These are phyloP conservation scores for Spondyliosoma cantharus DNA, from an alignment of 2,797 vertebrate species.

Conservation along the genomic window DNA sequence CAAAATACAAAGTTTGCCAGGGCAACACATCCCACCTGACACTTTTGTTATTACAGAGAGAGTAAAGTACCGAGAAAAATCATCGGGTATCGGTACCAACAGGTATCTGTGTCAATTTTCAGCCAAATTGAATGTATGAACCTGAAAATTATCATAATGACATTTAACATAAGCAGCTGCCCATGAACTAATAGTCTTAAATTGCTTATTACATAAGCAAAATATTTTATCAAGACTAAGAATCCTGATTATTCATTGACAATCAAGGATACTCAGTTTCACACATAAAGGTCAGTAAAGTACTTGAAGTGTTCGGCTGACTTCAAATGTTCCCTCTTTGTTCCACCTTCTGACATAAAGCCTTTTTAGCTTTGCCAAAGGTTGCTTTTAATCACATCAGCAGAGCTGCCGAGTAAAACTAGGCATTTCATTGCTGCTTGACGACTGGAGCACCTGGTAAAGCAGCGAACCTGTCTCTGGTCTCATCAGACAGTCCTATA, in stretches of 20 bases:
- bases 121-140: too few species aligned
- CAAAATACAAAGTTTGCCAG: too few species aligned
- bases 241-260: neutral
- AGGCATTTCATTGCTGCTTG: conserved; percentile 31
- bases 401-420: conserved; percentile 42
- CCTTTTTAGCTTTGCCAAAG: conserved; percentile 33
- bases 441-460: conserved; percentile 44
- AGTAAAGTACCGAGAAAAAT: too few species aligned
- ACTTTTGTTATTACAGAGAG: too few species aligned
- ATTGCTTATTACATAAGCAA: neutral
- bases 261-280: neutral
- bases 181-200: neutral
- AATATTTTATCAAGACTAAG: neutral
- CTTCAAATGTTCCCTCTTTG: conserved; percentile 24
- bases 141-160: too few species aligned
- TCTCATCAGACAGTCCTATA: conserved; percentile 27
- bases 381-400: conserved; percentile 55
- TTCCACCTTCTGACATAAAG: conserved; percentile 30
- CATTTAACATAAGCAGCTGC: neutral
- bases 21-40: too few species aligned
- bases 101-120: too few species aligned
- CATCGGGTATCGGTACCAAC: too few species aligned
- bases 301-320: neutral
- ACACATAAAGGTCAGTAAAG: neutral
- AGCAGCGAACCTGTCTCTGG: conserved; percentile 6